A percentile compares a stretch with the other conserved stretches of the same genome.
Conservation (phyloP, 2,888 invertebrate species). For the Xestoiulus laeticollis region DNA sequence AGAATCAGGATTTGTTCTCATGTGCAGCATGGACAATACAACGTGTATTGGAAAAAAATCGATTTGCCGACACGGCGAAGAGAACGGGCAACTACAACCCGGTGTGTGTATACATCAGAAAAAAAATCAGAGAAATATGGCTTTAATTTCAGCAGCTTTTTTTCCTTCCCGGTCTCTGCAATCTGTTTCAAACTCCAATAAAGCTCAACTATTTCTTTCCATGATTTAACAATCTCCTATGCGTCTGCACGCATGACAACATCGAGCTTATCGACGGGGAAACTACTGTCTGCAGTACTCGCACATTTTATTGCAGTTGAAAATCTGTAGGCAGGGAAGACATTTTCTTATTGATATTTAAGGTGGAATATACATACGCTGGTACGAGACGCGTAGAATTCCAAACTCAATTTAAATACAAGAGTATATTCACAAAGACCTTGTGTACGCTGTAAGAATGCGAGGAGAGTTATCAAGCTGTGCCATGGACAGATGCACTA, state of each 20-base stretch:
- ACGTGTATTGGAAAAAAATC: not conserved
- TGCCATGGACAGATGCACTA: not conserved
- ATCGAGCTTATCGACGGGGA: not conserved
- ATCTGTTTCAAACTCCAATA: constrained; percentile 20
- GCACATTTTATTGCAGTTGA: constrained; percentile 4
- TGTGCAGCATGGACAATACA: not conserved
- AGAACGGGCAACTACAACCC: not conserved
- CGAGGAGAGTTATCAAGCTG: constrained; percentile 16
- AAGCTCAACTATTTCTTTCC: constrained; percentile 20
- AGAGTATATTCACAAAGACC: not conserved
- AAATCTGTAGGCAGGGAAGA: constrained; percentile 2
- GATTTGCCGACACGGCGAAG: not conserved
- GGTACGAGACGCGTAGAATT: not conserved
- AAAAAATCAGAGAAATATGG: constrained; percentile 1
- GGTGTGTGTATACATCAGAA: too few species aligned
- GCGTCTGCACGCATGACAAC: constrained; percentile 10
- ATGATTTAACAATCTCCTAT: constrained; percentile 5
- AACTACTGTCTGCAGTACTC: not conserved
- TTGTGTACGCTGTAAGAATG: too few species aligned
- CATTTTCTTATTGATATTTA: constrained; percentile 26
- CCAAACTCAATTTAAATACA: not conserved
- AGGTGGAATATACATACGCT: not conserved
- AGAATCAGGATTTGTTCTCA: not conserved
- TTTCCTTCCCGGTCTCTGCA: not conserved
- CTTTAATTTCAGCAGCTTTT: not conserved